Evolutionary conservation across 2,797 vertebrate species (phyloP), one percentile per base, ranked within the genome.

Genomic region (Erithacus rubecula): DNA sequence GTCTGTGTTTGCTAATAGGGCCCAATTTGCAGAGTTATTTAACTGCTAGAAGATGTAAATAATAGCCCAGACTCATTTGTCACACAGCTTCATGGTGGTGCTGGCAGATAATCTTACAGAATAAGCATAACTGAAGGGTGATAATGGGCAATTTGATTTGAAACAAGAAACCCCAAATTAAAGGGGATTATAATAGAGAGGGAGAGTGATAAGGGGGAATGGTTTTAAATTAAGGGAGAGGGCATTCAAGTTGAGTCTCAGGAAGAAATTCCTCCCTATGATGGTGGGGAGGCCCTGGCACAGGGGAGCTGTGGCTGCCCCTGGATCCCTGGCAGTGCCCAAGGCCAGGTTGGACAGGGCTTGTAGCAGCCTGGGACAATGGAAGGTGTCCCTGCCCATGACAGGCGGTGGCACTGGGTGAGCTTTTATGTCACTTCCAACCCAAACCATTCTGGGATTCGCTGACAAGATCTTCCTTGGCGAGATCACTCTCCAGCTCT

Each of bases 351-450:
- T 43, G 41, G 71, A 85, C 1, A 0, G 37, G 53, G n/a, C 9
- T 59, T 2, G 53, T 12, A 30, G 20, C n/a, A n/a, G 0, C 34
- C 23, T 39, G 71, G n/a, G 46, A 34, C 1, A 39, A 11, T 39
- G 46, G 63, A 0, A n/a, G 9, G 27, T 29, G 53, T 52, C n/a
- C 46, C 27, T 76, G 53, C 27, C 21, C 26, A 11, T 19, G 32
- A 22, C 14, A 12, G 27, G 37, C 17, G 22, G 15, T 36, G 37
- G 15, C 10, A 39, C n/a, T 46, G 47, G 41, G 0, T 5, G 47
- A 6, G 22, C 4, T 78, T 78, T 70, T 3, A 36, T 22, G 30
- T 56, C 36, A 2, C 7, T 70, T 43, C 49, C 49, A 5, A 49
- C 30, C 5, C 49, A 56, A 63, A 16, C 12, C 15, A 37, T 32